These are phyloP conservation scores for Pollimyrus isidori DNA, from an alignment of 2,113 vertebrate species.

Conservation along the genomic window DNA sequence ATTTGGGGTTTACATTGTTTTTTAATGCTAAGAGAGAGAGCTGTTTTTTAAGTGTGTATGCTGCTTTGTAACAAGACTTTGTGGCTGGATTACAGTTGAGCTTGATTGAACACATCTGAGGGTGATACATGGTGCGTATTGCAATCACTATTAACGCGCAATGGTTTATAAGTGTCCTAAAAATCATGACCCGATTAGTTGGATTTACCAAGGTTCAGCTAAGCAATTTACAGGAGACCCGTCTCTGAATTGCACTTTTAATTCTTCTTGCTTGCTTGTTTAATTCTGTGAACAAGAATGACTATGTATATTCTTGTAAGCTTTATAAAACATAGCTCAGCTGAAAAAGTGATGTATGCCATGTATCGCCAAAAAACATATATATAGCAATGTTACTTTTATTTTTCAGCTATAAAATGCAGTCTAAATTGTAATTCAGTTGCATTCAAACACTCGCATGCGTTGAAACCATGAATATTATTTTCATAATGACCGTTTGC, in stretches of 20 bases:
- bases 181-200: not conserved
- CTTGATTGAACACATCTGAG: not conserved
- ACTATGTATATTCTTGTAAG: not conserved
- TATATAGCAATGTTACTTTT: not conserved
- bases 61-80: not conserved
- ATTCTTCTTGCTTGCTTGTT: not conserved
- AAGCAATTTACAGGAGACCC: not conserved
- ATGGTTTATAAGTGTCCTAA: not conserved
- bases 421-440: not conserved
- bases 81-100: not conserved
- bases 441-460: not conserved
- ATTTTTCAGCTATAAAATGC: not conserved
- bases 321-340: not conserved
- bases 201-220: not conserved
- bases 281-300: not conserved
- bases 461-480: not conserved
- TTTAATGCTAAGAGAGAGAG: not conserved
- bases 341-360: not conserved
- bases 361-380: not conserved
- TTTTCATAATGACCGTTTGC: not conserved
- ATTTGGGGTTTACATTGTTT: not conserved
- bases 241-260: not conserved
- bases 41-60: not conserved
- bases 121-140: not conserved
- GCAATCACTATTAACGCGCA: not conserved